Evolutionary conservation across 2,888 invertebrate species (phyloP), one percentile per base, ranked within the genome.

Genomic region (Clepsis dumicolana): DNA sequence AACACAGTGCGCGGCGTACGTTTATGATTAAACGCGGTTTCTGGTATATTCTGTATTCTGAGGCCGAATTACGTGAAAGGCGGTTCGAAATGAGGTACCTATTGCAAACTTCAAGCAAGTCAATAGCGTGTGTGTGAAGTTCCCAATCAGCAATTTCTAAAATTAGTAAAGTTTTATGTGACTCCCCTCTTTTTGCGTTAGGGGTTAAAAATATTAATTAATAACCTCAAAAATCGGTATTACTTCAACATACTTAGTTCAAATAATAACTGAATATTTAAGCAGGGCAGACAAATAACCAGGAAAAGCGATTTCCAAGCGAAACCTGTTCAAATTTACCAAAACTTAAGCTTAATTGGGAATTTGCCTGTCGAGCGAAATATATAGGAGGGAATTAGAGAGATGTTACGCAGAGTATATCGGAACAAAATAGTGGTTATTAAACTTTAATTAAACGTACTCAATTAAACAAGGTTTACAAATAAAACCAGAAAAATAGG

Each of bases 331-430:
- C 54, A 64, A 64, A 64, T 64, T 64, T 64, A 57, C 64, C 57
- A 8, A 50, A 65, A 65, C 48, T 65, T 65, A 65, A 50, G 32
- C 50, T 50, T 65, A 65, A 65, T 57, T 65, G 64, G 57, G 16
- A 57, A 65, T 14, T 54, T 24, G 64, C 64, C 16, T 32, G 32
- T 32, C 10, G 54, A 25, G 35, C 48, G 8, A 50, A 57, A 35
- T 56, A 32, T 54, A 56, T 56, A 38, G 25, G 57, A 32, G 35
- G 35, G 35, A 50, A 35, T 63, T 41, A 21, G n/a, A 27, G 25
- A 38, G 35, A 52, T 48, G 24, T 35, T 50, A 48, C 14, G 10
- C 12, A 60, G 21, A 29, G 29, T 60, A 44, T 18, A 8, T 21
- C 16, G 16, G 25, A 27, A 53, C n/a, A 1, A 24, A 50, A 10